A percentile compares a stretch with the other conserved stretches of the same genome.
These are phyloP conservation scores for Tyrophagus putrescentiae DNA, from an alignment of 1,140 invertebrate genomes.

Conservation along the genomic window DNA sequence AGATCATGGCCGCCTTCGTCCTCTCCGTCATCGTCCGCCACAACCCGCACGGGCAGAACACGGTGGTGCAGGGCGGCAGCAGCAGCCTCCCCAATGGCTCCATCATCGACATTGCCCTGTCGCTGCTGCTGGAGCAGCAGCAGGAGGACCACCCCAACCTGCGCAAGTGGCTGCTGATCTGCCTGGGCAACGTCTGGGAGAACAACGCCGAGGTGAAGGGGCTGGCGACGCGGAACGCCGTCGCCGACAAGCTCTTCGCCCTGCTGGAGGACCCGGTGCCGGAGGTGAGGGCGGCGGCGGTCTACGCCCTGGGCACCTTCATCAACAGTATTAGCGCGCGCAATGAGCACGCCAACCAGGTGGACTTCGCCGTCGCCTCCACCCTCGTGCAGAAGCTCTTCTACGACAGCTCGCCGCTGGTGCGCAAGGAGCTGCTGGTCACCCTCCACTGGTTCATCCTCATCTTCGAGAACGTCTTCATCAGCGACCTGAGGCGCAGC, in stretches of 20 bases:
- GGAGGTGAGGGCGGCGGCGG: constrained; percentile 74
- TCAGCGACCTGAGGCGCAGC: no score
- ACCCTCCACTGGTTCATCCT: constrained; percentile 80
- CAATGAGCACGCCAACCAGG: constrained; percentile 77
- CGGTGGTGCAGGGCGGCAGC: constrained; percentile 41
- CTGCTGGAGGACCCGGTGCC: constrained; percentile 62
- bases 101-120: constrained; percentile 71
- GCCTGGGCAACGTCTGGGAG: constrained; percentile 82
- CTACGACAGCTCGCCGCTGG: constrained; percentile 69
- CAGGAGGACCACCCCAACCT: constrained; percentile 43
- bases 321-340: constrained; percentile 62
- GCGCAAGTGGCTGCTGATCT: constrained; percentile 80
- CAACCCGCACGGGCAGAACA: constrained; percentile 57
- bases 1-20: constrained; percentile 80
- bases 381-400: constrained; percentile 58
- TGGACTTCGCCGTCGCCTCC: constrained; percentile 78
- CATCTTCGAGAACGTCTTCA: constrained; percentile 76
- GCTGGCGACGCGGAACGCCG: constrained; percentile 85
- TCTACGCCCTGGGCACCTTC: constrained; percentile 85
- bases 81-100: constrained; percentile 41
- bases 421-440: constrained; percentile 62
- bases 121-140: constrained; percentile 39
- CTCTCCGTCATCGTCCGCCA: constrained; percentile 80
- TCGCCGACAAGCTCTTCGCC: constrained; percentile 78
- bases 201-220: constrained; percentile 82